Percentiles rank a stretch among this genome's conserved stretches.
phyloP scores from a whole-genome alignment of 2,888 invertebrate species.

The Sinotaia quadrata region DNA sequence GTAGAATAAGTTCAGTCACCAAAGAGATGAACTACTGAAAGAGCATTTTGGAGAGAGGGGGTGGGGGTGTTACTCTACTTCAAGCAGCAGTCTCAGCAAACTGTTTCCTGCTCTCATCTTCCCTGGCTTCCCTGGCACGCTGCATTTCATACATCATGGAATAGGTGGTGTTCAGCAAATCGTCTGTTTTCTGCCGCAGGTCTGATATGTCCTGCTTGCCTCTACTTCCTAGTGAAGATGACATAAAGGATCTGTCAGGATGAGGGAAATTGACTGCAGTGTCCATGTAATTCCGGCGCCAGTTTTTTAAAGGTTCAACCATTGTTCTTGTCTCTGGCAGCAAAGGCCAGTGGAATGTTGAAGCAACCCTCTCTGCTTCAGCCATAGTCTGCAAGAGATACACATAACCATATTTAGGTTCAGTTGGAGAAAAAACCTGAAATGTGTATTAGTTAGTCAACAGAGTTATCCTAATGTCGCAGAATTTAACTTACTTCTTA shows the following conservation, averaged over 20 bases:
- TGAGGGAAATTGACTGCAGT: constrained; percentile 25
- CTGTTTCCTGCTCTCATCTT: constrained; percentile 15
- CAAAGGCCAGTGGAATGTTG: constrained; percentile 38
- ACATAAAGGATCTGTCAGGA: neutral
- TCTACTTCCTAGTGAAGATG: constrained; percentile 1
- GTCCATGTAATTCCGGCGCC: constrained; percentile 49
- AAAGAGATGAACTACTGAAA: neutral
- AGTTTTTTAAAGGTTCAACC: constrained; percentile 34
- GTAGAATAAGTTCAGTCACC: no score
- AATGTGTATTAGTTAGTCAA: no score
- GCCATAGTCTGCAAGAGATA: constrained; percentile 57
- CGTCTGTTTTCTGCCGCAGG: constrained; percentile 51
- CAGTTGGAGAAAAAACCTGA: no score
- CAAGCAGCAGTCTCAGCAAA: neutral
- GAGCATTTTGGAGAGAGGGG: neutral
- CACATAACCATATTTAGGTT: no score
- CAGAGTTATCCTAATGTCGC: no score
- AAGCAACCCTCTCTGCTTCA: constrained; percentile 61
- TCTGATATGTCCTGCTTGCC: neutral
- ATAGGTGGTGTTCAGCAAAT: constrained; percentile 56
- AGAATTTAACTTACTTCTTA: no score
- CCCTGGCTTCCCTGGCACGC: constrained; percentile 50
- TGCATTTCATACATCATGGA: constrained; percentile 63
- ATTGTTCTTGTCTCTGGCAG: constrained; percentile 1
- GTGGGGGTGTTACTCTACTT: neutral